Conservation (phyloP, 2,113 vertebrate genomes). For the Dipodomys spectabilis region DNA sequence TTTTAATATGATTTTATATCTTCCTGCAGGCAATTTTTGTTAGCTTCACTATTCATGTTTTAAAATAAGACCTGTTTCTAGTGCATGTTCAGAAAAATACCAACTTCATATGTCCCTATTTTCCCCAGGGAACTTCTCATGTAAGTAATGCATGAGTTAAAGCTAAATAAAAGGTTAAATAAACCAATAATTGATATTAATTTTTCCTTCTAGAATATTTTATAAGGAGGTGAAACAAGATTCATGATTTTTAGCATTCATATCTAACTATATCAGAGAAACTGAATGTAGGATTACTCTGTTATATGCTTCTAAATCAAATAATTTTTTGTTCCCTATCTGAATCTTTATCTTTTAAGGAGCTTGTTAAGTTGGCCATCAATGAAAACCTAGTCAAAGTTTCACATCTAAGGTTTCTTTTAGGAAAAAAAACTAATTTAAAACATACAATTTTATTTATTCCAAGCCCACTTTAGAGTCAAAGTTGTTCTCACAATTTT, state of each 20-base stretch:
- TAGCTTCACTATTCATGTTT: constrained; percentile 74
- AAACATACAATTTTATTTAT: constrained; percentile 68
- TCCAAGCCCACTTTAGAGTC: constrained; percentile 17
- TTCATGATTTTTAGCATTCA: constrained; percentile 64
- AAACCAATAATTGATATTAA: constrained; percentile 23
- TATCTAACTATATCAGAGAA: constrained; percentile 60
- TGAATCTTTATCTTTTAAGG: constrained; percentile 49
- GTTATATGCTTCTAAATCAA: background rate
- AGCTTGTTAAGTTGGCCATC: constrained; percentile 50
- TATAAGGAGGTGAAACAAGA: background rate
- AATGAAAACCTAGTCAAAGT: constrained; percentile 46
- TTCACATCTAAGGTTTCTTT: background rate
- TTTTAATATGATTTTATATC: constrained; percentile 78
- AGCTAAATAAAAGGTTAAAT: constrained; percentile 50
- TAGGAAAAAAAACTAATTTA: constrained; percentile 65
- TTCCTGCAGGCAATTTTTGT: constrained; percentile 76
- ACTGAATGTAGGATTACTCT: background rate
- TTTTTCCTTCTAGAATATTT: constrained; percentile 31
- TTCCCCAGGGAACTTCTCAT: constrained; percentile 27
- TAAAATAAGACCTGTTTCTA: constrained; percentile 67
- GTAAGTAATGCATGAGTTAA: constrained; percentile 44
- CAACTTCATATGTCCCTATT: constrained; percentile 31
- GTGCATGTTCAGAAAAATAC: constrained; percentile 44
- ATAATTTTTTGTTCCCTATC: constrained; percentile 14
- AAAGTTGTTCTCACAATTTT: constrained; percentile 60